Evolutionary conservation across 2,888 invertebrate species (phyloP), one percentile per base, ranked within the genome.

Genomic region (Aromia moschata): DNA sequence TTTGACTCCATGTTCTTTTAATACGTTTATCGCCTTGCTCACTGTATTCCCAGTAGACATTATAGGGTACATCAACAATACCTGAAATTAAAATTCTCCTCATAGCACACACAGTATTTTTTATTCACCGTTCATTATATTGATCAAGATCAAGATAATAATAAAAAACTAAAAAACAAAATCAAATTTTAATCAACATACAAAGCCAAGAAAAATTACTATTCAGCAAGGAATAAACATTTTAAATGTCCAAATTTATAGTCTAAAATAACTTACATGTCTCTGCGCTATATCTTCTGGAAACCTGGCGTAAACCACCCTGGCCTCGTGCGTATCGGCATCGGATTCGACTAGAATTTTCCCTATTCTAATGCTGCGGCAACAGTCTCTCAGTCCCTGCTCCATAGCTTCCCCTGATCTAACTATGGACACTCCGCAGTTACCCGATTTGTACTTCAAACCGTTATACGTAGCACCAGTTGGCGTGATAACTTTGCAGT

Each of bases 31-130:
- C 0, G 98, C 97, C 86, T 90, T 89, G 71, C 89, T 90, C 3
- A 98, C 96, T 41, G 98, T 98, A 78, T 97, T 98, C 1, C 99
- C 98, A 0, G 97, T 96, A 63, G 96, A 96, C 95, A 99, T 96
- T 56, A 98, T 98, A 7, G 98, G 98, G 82, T 99, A 99, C 94
- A 99, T 96, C 1, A 99, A 85, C 40, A 99, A 84, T 36, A 98
- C 96, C 79, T 80, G 51, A 2, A 74, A n/a, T n/a, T n/a, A n/a
- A n/a, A n/a, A n/a, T n/a, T n/a, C n/a, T n/a, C n/a, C n/a, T n/a
- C n/a, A n/a, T n/a, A n/a, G n/a, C n/a, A n/a, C n/a, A n/a, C n/a
- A n/a, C n/a, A n/a, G n/a, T n/a, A n/a, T n/a, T n/a, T n/a, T n/a
- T n/a, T n/a, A n/a, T n/a, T n/a, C n/a, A n/a, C n/a, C n/a, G n/a